Base-by-base conservation (phyloP, 2,113 vertebrate species). In the Sinocyclocheilus rhinocerous region DNA sequence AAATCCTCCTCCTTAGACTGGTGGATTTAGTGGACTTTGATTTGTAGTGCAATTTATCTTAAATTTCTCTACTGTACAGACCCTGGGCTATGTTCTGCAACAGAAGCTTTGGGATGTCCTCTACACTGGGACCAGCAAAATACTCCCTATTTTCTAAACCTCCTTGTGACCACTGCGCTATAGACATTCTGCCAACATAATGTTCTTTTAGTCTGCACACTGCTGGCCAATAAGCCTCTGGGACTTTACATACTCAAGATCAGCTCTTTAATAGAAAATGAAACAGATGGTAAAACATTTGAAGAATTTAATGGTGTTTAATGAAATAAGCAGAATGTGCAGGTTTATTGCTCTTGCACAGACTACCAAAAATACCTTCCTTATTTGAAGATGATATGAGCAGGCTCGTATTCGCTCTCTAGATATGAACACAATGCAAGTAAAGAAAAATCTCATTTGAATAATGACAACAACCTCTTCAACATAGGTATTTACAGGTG, bases 401-500 rank as follows among this genome's bases (percentile, higher is more conserved):
- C 33, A 39, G 33, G 11, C 55, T 61, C 2, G 0, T 10, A 18
- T 57, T 33, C 7, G 13, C 45, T 52, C 13, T 52, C 8, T 12
- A 6, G 50, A 22, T 20, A 24, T 24, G 61, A 10, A 26, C 11
- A 10, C 69, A 29, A 2, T 1, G 33, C 69, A 39, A 70, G 33
- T 39, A 57, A 57, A 55, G 4, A 24, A 33, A 55, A 55, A 77
- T 15, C 9, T 79, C 0, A 61, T 80, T 80, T 80, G 11, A 42
- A 80, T 61, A 80, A 80, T 42, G 55, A 36, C 77, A 80, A 80
- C 36, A 80, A 63, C n/a, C 13, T 36, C 36, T 20, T 26, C 29
- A 18, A 52, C 15, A 76, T 70, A 48, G n/a, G n/a, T 1, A 81
- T 67, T 48, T 67, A 48, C 42, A 67, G 15, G n/a, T 48, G 39